Percentiles rank a stretch among this genome's conserved stretches.
Evolutionary conservation across 2,888 invertebrate genomes (phyloP).

Genomic region (Thalpophila matura): DNA sequence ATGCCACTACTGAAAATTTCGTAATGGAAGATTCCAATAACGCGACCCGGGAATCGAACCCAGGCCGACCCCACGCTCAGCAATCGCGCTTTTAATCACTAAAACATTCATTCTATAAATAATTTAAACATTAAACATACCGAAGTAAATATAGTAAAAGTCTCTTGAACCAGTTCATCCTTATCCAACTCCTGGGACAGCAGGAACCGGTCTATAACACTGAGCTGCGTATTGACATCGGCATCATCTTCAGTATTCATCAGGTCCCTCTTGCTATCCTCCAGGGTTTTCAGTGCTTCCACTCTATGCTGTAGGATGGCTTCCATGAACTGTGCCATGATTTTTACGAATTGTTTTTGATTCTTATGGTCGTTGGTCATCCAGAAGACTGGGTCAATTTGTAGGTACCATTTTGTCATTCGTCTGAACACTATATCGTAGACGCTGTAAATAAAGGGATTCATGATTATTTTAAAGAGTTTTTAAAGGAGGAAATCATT

Average conservation of each 20-base stretch:
- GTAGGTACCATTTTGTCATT: conserved; percentile 84
- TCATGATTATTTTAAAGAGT: too few species aligned
- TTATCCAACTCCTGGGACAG: conserved; percentile 72
- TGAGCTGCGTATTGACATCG: conserved; percentile 68
- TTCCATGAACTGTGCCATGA: conserved; percentile 61
- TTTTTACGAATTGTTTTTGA: conserved; percentile 62
- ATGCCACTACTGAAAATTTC: too few species aligned
- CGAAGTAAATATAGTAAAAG: conserved; percentile 82
- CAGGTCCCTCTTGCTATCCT: conserved; percentile 58
- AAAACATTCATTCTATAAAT: too few species aligned
- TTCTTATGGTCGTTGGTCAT: conserved; percentile 60
- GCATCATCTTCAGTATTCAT: conserved; percentile 71
- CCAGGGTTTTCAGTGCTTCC: conserved; percentile 63
- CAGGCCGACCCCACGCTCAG: too few species aligned
- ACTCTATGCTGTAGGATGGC: conserved; percentile 68
- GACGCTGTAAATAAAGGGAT: conserved; percentile 66
- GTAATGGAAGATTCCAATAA: too few species aligned
- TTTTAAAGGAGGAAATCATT: too few species aligned
- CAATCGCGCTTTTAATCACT: too few species aligned
- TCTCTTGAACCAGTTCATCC: conserved; percentile 73
- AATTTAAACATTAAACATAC: too few species aligned
- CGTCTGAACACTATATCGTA: conserved; percentile 77
- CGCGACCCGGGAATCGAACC: too few species aligned
- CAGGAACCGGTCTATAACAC: conserved; percentile 80
- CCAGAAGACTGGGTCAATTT: conserved; percentile 79